A percentile compares a stretch with the other conserved stretches of the same genome.
Conservation (phyloP, 2,888 invertebrate species). For the Ophraella communa region DNA sequence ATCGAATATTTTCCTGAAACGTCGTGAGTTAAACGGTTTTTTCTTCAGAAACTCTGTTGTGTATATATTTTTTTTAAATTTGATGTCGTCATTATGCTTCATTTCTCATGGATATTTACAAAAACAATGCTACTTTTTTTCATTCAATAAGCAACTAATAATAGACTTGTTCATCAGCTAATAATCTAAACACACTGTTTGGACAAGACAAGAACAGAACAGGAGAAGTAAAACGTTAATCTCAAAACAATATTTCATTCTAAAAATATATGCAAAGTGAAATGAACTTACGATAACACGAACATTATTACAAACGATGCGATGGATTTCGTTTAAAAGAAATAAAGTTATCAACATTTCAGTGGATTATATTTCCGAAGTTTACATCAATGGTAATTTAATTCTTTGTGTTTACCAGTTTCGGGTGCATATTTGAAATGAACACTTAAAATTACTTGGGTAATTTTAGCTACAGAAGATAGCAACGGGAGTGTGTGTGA, state of each 20-base stretch:
- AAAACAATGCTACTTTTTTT: neutral
- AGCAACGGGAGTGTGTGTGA: too few species aligned
- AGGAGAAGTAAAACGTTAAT: neutral
- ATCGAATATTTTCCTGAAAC: neutral
- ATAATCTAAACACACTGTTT: slow-evolving; percentile 3
- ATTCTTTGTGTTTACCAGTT: neutral
- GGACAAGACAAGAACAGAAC: slow-evolving; percentile 13
- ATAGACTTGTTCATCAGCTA: slow-evolving; percentile 1
- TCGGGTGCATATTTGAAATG: neutral
- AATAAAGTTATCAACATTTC: slow-evolving; percentile 11
- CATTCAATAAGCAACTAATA: neutral
- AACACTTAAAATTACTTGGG: neutral
- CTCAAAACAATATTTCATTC: slow-evolving; percentile 17
- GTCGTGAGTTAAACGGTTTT: neutral
- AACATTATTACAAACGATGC: slow-evolving; percentile 6
- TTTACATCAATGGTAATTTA: neutral
- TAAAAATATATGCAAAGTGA: slow-evolving; percentile 22
- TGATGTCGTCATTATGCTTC: neutral
- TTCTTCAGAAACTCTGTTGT: neutral
- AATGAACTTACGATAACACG: slow-evolving; percentile 5
- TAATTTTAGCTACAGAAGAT: too few species aligned
- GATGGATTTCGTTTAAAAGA: slow-evolving; percentile 11
- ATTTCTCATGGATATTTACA: neutral
- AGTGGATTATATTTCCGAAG: neutral
- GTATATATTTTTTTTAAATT: neutral